A percentile compares a stretch with the other conserved stretches of the same genome.
These are phyloP conservation scores for Pseudopleuronectes americanus DNA, from an alignment of 2,797 vertebrate species.

Conservation along the genomic window DNA sequence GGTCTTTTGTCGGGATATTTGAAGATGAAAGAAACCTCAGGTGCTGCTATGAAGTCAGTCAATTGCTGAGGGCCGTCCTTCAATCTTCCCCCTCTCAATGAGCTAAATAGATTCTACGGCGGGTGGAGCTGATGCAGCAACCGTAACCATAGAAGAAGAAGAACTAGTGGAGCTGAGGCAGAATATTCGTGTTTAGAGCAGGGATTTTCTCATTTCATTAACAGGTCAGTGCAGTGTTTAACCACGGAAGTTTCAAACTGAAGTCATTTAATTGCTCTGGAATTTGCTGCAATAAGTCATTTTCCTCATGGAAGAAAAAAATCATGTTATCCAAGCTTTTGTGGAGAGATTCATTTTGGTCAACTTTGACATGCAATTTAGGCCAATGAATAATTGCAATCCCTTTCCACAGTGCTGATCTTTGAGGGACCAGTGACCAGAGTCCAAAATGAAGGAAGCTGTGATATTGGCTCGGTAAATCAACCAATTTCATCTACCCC, in stretches of 20 bases:
- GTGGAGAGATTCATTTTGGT: background rate
- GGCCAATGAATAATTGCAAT: background rate
- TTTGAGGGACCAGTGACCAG: background rate
- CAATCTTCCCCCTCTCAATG: slow-evolving; percentile 19
- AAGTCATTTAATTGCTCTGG: background rate
- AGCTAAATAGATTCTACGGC: slow-evolving; percentile 39
- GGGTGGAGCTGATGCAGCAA: slow-evolving; percentile 9
- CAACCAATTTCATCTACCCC: background rate
- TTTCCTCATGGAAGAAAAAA: background rate
- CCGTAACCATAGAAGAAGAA: too few species aligned
- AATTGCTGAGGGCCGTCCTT: slow-evolving; percentile 50
- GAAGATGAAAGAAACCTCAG: slow-evolving; percentile 52
- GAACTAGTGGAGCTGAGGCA: slow-evolving; percentile 3
- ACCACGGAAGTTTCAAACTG: background rate
- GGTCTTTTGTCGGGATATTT: slow-evolving; percentile 44
- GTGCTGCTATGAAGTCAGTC: slow-evolving; percentile 40
- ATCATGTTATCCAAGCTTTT: background rate
- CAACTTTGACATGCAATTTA: background rate
- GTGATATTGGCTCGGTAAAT: background rate
- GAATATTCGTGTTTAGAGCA: slow-evolving; percentile 18
- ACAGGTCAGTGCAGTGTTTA: slow-evolving; percentile 1
- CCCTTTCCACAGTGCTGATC: background rate
- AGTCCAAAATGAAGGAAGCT: background rate
- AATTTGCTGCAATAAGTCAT: background rate
- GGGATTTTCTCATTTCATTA: slow-evolving; percentile 31